Evolutionary conservation across 2,888 invertebrate genomes (phyloP).

Genomic region (Parascotia fuliginaria): DNA sequence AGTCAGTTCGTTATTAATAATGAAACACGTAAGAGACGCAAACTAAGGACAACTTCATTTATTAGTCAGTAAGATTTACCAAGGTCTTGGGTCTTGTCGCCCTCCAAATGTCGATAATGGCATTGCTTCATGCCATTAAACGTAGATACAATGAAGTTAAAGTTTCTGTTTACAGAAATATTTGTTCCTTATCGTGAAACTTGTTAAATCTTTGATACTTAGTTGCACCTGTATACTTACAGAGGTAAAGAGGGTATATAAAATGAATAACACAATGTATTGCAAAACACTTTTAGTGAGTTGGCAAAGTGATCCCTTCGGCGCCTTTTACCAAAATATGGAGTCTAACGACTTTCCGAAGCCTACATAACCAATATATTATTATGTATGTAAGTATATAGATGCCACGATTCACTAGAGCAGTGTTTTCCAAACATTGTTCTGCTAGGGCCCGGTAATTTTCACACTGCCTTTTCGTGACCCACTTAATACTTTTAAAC

Average conservation of each 20-base stretch:
- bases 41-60: conserved; percentile 22
- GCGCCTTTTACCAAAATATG: too few species aligned
- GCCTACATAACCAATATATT: too few species aligned
- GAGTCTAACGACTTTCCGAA: too few species aligned
- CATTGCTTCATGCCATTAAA: background rate
- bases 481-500: too few species aligned
- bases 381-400: too few species aligned
- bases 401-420: too few species aligned
- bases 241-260: background rate
- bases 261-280: background rate
- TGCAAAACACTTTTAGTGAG: too few species aligned
- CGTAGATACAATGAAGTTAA: background rate
- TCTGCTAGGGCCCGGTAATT: too few species aligned
- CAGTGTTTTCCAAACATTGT: too few species aligned
- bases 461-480: too few species aligned
- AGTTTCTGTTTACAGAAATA: background rate
- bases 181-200: background rate
- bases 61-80: conserved; percentile 1
- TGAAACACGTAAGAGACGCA: conserved; percentile 22
- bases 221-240: background rate
- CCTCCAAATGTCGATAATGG: background rate
- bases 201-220: background rate
- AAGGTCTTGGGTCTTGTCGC: background rate
- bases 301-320: too few species aligned
- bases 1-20: conserved; percentile 12